Conservation (phyloP, 2,797 vertebrate genomes). For the Xenentodon cancila region DNA sequence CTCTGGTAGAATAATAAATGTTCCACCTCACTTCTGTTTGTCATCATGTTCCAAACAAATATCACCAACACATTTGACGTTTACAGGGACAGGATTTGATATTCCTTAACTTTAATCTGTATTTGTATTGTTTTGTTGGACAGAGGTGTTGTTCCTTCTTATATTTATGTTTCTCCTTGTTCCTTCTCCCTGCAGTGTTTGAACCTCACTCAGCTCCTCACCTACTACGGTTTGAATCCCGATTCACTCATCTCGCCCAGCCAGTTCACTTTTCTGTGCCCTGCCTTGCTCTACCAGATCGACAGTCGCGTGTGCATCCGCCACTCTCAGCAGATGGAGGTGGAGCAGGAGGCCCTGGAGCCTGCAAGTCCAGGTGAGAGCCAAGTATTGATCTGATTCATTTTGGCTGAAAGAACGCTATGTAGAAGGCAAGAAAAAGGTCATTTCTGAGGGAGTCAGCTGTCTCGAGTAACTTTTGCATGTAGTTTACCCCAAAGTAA, state of each 20-base stretch:
- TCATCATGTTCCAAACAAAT: not conserved
- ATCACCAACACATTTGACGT: too few species aligned
- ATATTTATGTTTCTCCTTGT: not conserved
- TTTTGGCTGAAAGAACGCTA: not conserved
- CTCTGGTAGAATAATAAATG: not conserved
- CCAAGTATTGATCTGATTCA: not conserved
- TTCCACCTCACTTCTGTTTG: not conserved
- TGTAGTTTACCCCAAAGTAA: too few species aligned
- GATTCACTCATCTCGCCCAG: slow-evolving; percentile 88
- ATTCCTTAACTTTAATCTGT: too few species aligned
- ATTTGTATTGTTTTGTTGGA: not conserved
- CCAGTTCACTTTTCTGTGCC: slow-evolving; percentile 94
- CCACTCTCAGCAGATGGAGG: slow-evolving; percentile 87
- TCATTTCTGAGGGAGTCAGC: not conserved
- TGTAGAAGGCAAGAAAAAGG: not conserved
- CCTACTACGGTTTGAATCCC: slow-evolving; percentile 87
- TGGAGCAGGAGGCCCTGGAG: slow-evolving; percentile 80
- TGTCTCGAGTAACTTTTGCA: not conserved
- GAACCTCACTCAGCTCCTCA: slow-evolving; percentile 92
- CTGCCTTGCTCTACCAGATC: slow-evolving; percentile 96
- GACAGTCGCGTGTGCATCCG: slow-evolving; percentile 94
- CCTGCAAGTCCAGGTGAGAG: slow-evolving; percentile 73
- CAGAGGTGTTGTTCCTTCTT: not conserved
- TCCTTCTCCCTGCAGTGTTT: slow-evolving; percentile 86
- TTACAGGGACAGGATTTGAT: too few species aligned